Evolutionary conservation across 2,888 invertebrate genomes (phyloP), one percentile per base, ranked within the genome.

Genomic region (Drosophila greeni): DNA sequence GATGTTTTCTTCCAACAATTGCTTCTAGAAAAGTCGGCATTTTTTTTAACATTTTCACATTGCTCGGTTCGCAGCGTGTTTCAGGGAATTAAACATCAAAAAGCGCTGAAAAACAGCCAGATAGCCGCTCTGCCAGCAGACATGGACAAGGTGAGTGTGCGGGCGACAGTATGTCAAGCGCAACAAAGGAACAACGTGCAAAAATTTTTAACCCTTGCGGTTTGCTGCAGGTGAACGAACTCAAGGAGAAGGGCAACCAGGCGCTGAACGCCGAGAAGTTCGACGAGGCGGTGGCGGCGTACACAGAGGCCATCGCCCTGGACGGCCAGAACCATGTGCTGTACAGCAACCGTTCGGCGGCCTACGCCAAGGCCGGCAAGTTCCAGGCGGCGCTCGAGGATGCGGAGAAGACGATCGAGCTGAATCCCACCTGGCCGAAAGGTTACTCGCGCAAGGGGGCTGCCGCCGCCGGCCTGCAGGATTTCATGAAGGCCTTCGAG

Each of bases 271-370:
- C 92, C 14, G 94, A 94, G 51, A 93, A 95, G 60, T 93, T 92
- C 73, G 92, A 93, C 9, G 95, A 95, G 73, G 97, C 97, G 0
- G 91, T 97, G 53, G 91, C 92, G 72, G 92, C 89, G 77, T 97
- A 97, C 86, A 92, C 95, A 3, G 92, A 95, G 82, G 97, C 95
- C 6, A 95, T 97, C 70, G 89, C 90, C 14, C 87, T 96, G 66
- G 97, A 97, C 86, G 90, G 90, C 0, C 91, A 90, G 36, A 97
- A 97, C 90, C 95, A 97, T 90, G 96, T 97, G 85, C 90, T 97
- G 24, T 97, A 91, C 85, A 97, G 97, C 80, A 97, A 97, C 89
- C 92, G 97, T 57, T 97, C 97, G 1, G 97, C 97, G 7, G 97
- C 97, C 7, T 93, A 94, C 85, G 95, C 95, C 2, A 97, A 96